These are phyloP conservation scores for Synanthedon tipuliformis DNA, from an alignment of 2,888 invertebrate genomes.

Conservation along the genomic window DNA sequence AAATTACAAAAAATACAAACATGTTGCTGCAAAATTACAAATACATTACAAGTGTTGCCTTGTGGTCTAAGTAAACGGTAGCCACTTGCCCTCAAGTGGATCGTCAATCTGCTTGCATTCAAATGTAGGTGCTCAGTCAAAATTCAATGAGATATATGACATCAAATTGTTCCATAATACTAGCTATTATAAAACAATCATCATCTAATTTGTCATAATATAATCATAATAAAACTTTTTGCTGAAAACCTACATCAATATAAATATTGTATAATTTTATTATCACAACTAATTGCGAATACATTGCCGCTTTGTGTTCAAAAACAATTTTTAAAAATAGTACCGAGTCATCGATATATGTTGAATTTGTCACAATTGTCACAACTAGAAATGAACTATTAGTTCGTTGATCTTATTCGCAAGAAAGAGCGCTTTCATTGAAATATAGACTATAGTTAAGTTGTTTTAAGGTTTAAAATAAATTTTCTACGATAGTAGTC, in stretches of 20 bases:
- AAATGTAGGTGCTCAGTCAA: background rate
- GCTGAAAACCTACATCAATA: too few species aligned
- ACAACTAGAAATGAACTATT: background rate
- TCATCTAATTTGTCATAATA: background rate
- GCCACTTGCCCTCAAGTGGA: background rate
- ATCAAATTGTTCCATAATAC: background rate
- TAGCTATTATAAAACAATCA: background rate
- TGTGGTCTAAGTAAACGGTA: background rate
- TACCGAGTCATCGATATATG: background rate
- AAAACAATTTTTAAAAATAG: too few species aligned
- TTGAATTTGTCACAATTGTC: background rate
- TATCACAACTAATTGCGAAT: too few species aligned
- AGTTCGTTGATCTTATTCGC: background rate
- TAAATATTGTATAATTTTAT: too few species aligned
- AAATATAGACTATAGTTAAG: too few species aligned
- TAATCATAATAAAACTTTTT: too few species aligned
- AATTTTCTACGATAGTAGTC: background rate
- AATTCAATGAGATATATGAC: background rate
- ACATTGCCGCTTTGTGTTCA: too few species aligned
- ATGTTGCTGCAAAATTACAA: too few species aligned
- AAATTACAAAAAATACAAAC: too few species aligned
- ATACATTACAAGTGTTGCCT: too few species aligned
- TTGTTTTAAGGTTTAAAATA: too few species aligned
- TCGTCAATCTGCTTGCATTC: constrained; percentile 9
- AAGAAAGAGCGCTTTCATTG: background rate